Evolutionary conservation across 2,113 vertebrate species (phyloP).

Genomic region (Chloebia gouldiae): DNA sequence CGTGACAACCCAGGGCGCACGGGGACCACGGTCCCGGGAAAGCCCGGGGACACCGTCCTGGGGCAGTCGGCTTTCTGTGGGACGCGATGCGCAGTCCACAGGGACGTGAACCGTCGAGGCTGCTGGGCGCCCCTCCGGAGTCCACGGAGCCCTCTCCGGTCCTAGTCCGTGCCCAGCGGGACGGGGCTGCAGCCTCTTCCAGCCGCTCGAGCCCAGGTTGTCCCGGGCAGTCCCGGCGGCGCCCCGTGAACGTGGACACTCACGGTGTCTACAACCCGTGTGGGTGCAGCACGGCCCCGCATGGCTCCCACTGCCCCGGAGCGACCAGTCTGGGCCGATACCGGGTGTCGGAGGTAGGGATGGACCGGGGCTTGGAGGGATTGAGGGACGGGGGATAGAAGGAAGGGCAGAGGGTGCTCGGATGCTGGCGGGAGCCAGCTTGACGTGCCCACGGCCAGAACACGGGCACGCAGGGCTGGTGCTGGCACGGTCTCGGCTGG

Average conservation of each 20-base stretch:
- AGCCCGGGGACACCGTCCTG: background rate
- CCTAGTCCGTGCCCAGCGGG: background rate
- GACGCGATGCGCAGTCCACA: background rate
- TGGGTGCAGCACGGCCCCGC: background rate
- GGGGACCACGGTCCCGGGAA: background rate
- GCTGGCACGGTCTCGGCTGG: background rate
- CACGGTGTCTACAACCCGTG: background rate
- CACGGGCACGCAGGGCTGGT: background rate
- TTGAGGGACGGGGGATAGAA: background rate
- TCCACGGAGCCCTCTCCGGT: background rate
- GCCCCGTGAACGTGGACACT: background rate
- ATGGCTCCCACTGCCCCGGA: background rate
- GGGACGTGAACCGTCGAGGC: background rate
- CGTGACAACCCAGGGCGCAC: background rate
- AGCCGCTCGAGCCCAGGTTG: background rate
- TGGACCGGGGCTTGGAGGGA: background rate
- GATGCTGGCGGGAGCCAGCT: accelerated
- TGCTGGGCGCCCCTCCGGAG: background rate
- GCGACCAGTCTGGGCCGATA: background rate
- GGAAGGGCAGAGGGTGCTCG: background rate
- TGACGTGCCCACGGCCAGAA: background rate
- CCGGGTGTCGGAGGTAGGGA: background rate
- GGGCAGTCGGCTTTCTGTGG: background rate
- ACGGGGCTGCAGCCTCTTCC: background rate
- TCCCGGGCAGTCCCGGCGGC: background rate